A percentile compares a stretch with the other conserved stretches of the same genome.
phyloP scores from a whole-genome alignment of 2,888 invertebrate species.

The Automeris io region DNA sequence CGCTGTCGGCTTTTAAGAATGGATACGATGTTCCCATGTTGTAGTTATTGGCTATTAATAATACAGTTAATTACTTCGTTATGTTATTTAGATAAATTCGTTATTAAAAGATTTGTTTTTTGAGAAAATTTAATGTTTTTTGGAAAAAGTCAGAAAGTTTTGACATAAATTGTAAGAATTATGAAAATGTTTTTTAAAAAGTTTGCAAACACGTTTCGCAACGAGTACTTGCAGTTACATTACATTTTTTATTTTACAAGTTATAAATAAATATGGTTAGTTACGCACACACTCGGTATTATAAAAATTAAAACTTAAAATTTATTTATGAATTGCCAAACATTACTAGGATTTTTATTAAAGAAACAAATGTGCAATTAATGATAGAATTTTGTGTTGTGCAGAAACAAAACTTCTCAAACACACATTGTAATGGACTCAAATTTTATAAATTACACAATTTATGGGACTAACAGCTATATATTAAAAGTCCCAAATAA shows the following conservation, averaged over 20 bases:
- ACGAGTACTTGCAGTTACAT: conserved; percentile 59
- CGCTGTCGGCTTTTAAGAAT: conserved; percentile 59
- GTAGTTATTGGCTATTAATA: conserved; percentile 58
- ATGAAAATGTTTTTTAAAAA: conserved; percentile 16
- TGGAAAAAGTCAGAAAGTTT: too few species aligned
- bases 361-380: too few species aligned
- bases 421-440: too few species aligned
- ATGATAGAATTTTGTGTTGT: too few species aligned
- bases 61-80: conserved; percentile 48
- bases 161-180: too few species aligned
- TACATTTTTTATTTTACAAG: conserved; percentile 67
- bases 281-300: conserved; percentile 1
- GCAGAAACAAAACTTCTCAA: too few species aligned
- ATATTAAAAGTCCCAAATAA: too few species aligned
- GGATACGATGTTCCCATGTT: conserved; percentile 49
- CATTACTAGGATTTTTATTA: too few species aligned
- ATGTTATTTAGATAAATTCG: conserved; percentile 52
- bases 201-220: conserved; percentile 24
- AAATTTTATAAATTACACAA: too few species aligned
- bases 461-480: too few species aligned
- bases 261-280: conserved; percentile 20
- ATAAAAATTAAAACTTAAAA: background rate
- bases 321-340: conserved; percentile 2
- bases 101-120: too few species aligned
- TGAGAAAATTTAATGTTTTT: too few species aligned